Percentiles rank a stretch among this genome's conserved stretches.
Conservation (phyloP, 2,113 vertebrate species). For the Tenebrosternarchus preto region DNA sequence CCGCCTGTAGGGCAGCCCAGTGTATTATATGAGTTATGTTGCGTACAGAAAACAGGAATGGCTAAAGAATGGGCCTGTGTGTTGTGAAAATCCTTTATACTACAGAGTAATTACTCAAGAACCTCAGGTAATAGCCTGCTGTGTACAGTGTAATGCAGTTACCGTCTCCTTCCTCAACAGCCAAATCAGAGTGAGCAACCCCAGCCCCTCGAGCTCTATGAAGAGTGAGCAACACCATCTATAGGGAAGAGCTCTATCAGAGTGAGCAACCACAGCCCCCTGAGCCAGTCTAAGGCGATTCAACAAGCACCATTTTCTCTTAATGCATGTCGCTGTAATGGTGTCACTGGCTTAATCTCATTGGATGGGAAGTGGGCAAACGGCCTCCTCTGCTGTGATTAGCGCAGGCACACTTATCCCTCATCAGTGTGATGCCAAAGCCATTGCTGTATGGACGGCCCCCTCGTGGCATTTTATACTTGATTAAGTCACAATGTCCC, state of each 20-base stretch:
- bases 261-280: conserved; percentile 24
- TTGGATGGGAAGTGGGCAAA: conserved; percentile 23
- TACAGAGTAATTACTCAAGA: conserved; percentile 30
- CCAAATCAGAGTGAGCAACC: conserved; percentile 40
- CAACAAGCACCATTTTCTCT: conserved; percentile 32
- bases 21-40: background rate
- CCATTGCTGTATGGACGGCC: background rate
- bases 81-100: conserved; percentile 35
- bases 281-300: conserved; percentile 15
- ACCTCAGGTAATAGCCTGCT: conserved; percentile 24
- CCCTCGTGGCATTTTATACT: conserved; percentile 15
- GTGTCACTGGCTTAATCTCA: conserved; percentile 39
- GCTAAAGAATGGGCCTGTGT: background rate
- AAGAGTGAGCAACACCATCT: too few species aligned
- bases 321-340: conserved; percentile 19
- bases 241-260: too few species aligned
- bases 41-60: background rate
- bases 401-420: conserved; percentile 6
- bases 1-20: too few species aligned
- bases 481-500: conserved; percentile 17
- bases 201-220: conserved; percentile 12
- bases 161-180: conserved; percentile 31
- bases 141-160: conserved; percentile 34
- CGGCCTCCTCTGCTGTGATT: conserved; percentile 31
- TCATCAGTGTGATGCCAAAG: background rate